phyloP scores from a whole-genome alignment of 2,888 invertebrate species.

The Cylloceria caligata region DNA sequence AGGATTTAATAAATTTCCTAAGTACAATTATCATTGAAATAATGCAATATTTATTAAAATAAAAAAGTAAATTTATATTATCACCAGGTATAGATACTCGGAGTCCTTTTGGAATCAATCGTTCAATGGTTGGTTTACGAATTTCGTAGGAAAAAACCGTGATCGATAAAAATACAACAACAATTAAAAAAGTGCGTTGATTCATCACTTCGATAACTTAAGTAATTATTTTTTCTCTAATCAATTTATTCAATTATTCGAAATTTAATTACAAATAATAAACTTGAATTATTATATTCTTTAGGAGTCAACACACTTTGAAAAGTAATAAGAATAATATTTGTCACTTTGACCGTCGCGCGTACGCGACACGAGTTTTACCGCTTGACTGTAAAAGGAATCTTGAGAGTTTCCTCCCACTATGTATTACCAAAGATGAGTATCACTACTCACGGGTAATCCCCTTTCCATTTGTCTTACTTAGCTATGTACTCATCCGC shows the following conservation, averaged over 20 bases:
- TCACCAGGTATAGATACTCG: slow-evolving; percentile 83
- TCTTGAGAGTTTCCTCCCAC: background rate
- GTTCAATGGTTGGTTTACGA: slow-evolving; percentile 80
- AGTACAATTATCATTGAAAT: background rate
- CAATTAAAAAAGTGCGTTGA: background rate
- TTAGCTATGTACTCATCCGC: background rate
- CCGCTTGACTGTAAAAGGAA: background rate
- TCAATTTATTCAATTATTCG: background rate
- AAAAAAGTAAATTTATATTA: slow-evolving; percentile 3
- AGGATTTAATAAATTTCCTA: background rate
- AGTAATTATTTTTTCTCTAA: background rate
- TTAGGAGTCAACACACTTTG: background rate
- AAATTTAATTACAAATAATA: background rate
- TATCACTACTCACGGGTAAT: background rate
- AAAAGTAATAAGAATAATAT: no score
- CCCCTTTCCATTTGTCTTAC: background rate
- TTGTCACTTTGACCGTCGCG: background rate
- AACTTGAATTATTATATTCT: background rate
- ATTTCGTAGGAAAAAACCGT: slow-evolving; percentile 73
- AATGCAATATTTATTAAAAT: no score
- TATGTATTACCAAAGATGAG: no score
- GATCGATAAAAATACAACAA: slow-evolving; percentile 19
- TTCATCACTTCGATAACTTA: background rate
- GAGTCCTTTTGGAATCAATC: slow-evolving; percentile 81
- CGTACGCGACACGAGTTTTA: background rate